Base-by-base conservation (phyloP, 2,888 invertebrate species). In the Junonia oenone region DNA sequence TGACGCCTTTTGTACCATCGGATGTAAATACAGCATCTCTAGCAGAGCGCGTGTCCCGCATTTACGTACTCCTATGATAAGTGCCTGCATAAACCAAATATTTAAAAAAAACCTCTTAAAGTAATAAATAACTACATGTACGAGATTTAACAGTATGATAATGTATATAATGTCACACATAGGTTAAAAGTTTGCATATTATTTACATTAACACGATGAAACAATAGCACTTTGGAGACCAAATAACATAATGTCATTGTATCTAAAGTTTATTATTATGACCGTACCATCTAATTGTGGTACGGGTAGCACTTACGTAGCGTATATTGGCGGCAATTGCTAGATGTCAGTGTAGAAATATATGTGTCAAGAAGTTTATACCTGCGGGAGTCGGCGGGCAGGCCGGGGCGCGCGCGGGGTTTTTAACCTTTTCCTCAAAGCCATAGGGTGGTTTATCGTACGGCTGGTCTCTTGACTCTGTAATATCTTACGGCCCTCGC, bases 21-120 rank as follows among this genome's bases (percentile, higher is more conserved):
- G 96, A 89, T 99, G 99, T 48, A 99, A 93, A 78, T 97, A 97
- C 50, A 99, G 91, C 95, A 99, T 99, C 88, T 99, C 99, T 51
- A 99, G 92, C 5, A 99, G 92, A 0, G 99, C 99, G 54, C 99
- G 91, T 0, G 99, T 99, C 15, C 99, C 99, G 74, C 98, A 98
- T 90, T 99, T 99, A 68, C 98, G 93, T 26, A 98, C 98, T 48
- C 99, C 99, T 67, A 99, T 95, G 74, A 99, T 98, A 66, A 98
- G 93, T 35, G 96, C 95, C 92, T 95, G 90, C 27, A 56, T 56
- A 62, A 51, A 58, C 59, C 54, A 48, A 49, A 6, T n/a, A 43
- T 9, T n/a, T n/a, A n/a, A n/a, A n/a, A 26, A 29, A 35, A 50
- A 45, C 19, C 3, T 22, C 5, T 22, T 22, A 3, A 45, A 37